These are phyloP conservation scores for Plagodis pulveraria DNA, from an alignment of 2,888 invertebrate species.

Conservation along the genomic window DNA sequence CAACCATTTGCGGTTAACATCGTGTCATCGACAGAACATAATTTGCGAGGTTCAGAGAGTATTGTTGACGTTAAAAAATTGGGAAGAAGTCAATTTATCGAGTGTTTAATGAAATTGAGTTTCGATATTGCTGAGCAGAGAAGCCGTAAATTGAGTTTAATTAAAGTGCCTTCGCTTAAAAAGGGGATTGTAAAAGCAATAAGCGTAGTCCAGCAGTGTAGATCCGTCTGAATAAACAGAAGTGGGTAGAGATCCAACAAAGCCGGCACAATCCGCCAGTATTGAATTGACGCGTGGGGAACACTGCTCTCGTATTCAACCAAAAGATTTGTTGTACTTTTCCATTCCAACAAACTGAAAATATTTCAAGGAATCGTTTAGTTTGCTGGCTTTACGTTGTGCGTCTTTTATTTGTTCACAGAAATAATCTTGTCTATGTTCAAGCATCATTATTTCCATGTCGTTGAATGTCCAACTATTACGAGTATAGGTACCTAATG, in stretches of 20 bases:
- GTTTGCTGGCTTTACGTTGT: neutral
- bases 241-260: constrained; percentile 31
- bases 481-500: too few species aligned
- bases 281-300: constrained; percentile 41
- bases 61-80: constrained; percentile 7
- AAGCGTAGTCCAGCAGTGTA: constrained; percentile 31
- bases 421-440: neutral
- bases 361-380: constrained; percentile 32
- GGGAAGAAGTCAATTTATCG: constrained; percentile 12
- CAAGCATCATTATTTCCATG: constrained; percentile 4
- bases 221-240: constrained; percentile 34
- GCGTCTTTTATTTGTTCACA: neutral
- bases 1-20: constrained; percentile 13
- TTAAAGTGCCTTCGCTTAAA: constrained; percentile 22
- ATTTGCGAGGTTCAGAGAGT: constrained; percentile 17
- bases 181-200: constrained; percentile 33
- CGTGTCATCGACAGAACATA: constrained; percentile 25
- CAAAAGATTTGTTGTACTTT: constrained; percentile 40
- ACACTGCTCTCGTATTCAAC: constrained; percentile 37
- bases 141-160: constrained; percentile 23
- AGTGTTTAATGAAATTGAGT: constrained; percentile 14
- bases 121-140: constrained; percentile 11
- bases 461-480: constrained; percentile 2
- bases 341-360: constrained; percentile 38
- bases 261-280: constrained; percentile 28